Base-by-base conservation (phyloP, 2,797 vertebrate genomes). In the Valencia hispanica region DNA sequence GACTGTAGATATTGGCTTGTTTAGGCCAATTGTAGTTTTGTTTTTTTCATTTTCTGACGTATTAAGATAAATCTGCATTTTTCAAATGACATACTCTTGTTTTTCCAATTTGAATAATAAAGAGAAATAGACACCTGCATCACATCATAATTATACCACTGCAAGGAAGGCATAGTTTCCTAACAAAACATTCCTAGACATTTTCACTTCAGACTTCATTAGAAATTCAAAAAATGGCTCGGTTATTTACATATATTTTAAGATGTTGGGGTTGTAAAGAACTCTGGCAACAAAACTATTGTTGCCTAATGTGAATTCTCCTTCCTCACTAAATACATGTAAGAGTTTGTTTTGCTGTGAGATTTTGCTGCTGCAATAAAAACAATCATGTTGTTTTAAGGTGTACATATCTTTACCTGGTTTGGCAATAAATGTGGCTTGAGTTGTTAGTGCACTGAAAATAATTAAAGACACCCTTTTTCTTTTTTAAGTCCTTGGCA, bases 401-500 rank as follows among this genome's bases (percentile, higher is more conserved):
- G 27, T 27, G 3, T 11, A n/a, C 51, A 53, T 0, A 53, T 30
- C 25, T 57, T 30, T 30, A 20, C 45, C 12, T 3, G 30, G 14
- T 30, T 59, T 59, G 30, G 14, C 30, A 61, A 3, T 61, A 61
- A 61, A 61, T 34, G 30, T 7, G 30, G 5, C 30, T 30, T 34
- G 6, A 32, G 57, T 14, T 34, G 7, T 20, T 18, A 34, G 15
- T 61, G 30, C 30, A 32, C 20, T 7, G 8, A 34, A 65, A 65
- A 22, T 36, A 51, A 22, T 25, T 65, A 25, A 39, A 65, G 30
- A 15, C 32, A 43, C 0, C 2, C 18, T 17, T 72, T 39, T 0
- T 59, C 73, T 65, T 3, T 80, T 73, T 30, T 0, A 74, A 99
- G 98, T 87, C 93, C 59, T 86, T 95, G 55, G 87, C 93, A 34